Evolutionary conservation across 1,140 invertebrate genomes (phyloP).

Genomic region (Polypedilum pembai): DNA sequence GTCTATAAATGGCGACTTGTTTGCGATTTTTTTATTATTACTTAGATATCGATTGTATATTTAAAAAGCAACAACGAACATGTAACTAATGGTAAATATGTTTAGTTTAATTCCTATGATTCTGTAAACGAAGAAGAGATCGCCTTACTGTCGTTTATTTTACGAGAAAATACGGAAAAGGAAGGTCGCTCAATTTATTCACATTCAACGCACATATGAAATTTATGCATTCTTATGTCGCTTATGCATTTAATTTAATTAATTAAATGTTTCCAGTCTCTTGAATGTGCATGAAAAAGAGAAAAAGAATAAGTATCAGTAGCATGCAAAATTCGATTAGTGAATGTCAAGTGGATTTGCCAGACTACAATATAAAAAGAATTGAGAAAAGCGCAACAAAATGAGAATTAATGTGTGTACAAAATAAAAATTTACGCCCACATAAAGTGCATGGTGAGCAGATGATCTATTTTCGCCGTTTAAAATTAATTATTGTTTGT

Average conservation of each 20-base stretch:
- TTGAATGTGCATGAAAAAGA: neutral
- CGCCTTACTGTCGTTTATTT: too few relatives aligned
- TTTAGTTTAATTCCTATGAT: too few relatives aligned
- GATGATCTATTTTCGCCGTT: neutral
- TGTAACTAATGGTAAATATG: too few relatives aligned
- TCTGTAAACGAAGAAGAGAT: too few relatives aligned
- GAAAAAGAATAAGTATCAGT: neutral
- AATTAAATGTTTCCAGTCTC: too few relatives aligned
- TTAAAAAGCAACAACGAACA: too few relatives aligned
- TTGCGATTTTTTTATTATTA: too few relatives aligned
- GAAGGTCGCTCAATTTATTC: conserved; percentile 1
- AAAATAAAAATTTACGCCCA: neutral
- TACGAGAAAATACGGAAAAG: conserved; percentile 16
- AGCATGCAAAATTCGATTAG: conserved; percentile 11
- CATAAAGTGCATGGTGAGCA: neutral
- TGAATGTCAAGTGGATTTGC: conserved; percentile 3
- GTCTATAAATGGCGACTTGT: too few relatives aligned
- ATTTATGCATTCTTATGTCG: too few relatives aligned
- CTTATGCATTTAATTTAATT: too few relatives aligned
- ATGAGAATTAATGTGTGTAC: neutral
- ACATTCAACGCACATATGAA: too few relatives aligned
- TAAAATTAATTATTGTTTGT: neutral
- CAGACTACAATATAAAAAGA: neutral
- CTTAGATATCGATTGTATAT: too few relatives aligned
- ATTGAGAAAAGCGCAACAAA: neutral